Base-by-base conservation (phyloP, 2,888 invertebrate genomes). In the Poecilobothrus nobilitatus region DNA sequence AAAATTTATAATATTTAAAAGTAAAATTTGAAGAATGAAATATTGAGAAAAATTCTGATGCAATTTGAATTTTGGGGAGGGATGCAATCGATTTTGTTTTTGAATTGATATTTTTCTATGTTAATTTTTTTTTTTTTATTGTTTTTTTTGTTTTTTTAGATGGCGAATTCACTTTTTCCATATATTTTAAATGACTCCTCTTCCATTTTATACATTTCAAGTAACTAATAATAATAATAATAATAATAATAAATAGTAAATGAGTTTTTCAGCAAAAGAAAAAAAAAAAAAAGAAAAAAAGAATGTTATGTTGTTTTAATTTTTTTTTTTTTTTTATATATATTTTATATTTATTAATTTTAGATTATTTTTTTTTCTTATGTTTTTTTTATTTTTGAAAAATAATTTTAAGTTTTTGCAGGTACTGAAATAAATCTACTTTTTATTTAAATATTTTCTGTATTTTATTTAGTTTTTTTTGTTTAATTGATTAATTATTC, bases 161-260 rank as follows among this genome's bases (percentile, higher is more conserved):
- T 94, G 84, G 92, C 94, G 84, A 94, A 94, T 83, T 95, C 94
- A 75, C 89, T 88, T 84, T 93, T 94, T 79, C 91, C 90, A 76
- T 91, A 90, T 85, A 94, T 87, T 78, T 93, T 91, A 83, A 92
- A 94, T 80, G 95, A 94, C 74, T 91, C 87, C 80, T 94, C 94
- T 82, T 94, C 94, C 84, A 94, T 93, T 83, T 94, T 94, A 86
- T 94, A 94, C 89, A 94, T 91, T 81, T 95, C 94, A 81, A 95
- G 90, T 78, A 94, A 86, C 92, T 92, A n/a, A 85, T 62, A 85
- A 83, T 72, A 73, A 63, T 63, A 69, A 83, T 72, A 73, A 63
- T 63, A 69, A 68, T 71, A 67, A 64, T 66, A 68, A 65, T 66
- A 65, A 68, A 68, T 68, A 53, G 18, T 53, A 53, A n/a, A n/a